A percentile compares a stretch with the other conserved stretches of the same genome.
These are phyloP conservation scores for Macrophya annulata DNA, from an alignment of 2,888 invertebrate genomes.

Conservation along the genomic window DNA sequence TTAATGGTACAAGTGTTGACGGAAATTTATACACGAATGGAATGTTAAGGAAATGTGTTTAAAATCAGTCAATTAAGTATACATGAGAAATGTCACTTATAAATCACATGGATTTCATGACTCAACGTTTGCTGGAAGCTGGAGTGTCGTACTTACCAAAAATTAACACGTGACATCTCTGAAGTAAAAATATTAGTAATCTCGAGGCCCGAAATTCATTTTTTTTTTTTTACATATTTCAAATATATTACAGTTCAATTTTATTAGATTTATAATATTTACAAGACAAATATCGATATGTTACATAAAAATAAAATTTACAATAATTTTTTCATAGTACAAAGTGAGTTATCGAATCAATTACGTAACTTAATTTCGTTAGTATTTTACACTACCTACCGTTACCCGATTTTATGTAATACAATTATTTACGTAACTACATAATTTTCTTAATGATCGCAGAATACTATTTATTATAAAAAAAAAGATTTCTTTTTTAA, in stretches of 20 bases:
- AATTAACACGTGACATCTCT: background rate
- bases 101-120: background rate
- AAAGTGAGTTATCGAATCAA: constrained; percentile 1
- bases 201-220: background rate
- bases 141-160: background rate
- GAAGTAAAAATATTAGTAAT: background rate
- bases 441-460: background rate
- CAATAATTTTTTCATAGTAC: constrained; percentile 1
- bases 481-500: background rate
- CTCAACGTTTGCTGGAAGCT: background rate
- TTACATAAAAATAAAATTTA: constrained; percentile 42
- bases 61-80: background rate
- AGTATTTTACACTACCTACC: background rate
- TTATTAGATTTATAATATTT: constrained; percentile 42
- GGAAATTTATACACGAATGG: background rate
- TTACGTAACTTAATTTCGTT: background rate
- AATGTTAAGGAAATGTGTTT: background rate
- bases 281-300: constrained; percentile 30
- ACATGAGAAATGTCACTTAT: background rate
- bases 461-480: background rate
- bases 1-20: background rate
- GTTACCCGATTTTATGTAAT: background rate
- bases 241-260: constrained; percentile 31
- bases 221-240: background rate
- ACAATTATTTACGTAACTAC: background rate